A percentile compares a stretch with the other conserved stretches of the same genome.
Conservation (phyloP, 2,888 invertebrate genomes). For the Brenthis ino region DNA sequence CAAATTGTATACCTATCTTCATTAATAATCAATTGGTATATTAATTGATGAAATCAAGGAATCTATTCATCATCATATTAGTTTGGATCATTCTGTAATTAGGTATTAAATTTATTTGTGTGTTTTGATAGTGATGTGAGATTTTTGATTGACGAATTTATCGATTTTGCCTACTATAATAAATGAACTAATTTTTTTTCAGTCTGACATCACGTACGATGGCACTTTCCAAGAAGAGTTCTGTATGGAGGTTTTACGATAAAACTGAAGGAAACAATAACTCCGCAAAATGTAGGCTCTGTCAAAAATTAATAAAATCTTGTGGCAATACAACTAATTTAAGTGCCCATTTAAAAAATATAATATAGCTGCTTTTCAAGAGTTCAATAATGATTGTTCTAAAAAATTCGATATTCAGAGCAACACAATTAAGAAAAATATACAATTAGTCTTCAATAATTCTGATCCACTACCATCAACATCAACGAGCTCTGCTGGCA, state of each 20-base stretch:
- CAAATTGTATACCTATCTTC: too few species aligned
- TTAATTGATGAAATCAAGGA: too few species aligned
- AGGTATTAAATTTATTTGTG: too few species aligned
- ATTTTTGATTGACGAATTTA: too few species aligned
- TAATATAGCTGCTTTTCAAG: background rate
- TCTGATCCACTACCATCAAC: too few species aligned
- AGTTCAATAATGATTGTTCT: too few species aligned
- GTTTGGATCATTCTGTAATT: too few species aligned
- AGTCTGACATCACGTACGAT: too few species aligned
- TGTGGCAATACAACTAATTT: conserved; percentile 38
- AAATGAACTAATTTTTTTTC: background rate
- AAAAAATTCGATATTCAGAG: conserved; percentile 8
- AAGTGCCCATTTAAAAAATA: conserved; percentile 36
- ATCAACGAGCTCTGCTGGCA: background rate
- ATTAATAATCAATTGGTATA: too few species aligned
- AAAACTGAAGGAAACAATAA: conserved; percentile 29
- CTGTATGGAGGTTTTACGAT: conserved; percentile 25
- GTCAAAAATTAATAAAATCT: conserved; percentile 24
- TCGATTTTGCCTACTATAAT: background rate
- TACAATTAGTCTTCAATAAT: too few species aligned
- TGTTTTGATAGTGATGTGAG: too few species aligned
- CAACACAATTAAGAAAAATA: background rate
- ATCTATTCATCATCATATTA: too few species aligned
- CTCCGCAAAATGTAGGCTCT: conserved; percentile 17
- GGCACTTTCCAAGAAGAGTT: background rate